phyloP scores from a whole-genome alignment of 2,888 invertebrate genomes.

The Cephus pulcher region DNA sequence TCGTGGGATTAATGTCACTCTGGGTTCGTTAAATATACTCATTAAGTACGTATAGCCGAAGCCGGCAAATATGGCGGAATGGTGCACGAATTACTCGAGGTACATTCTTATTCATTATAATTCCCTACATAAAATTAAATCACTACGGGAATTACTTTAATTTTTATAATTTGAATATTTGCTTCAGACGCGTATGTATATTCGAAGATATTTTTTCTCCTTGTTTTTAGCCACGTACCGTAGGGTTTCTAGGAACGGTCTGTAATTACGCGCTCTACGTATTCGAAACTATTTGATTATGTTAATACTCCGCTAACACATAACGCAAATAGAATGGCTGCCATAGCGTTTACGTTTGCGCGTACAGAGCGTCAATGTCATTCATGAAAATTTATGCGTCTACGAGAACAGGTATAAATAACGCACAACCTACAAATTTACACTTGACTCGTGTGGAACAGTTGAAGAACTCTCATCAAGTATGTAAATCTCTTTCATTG shows the following conservation, averaged over 20 bases:
- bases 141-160: neutral
- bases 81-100: neutral
- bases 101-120: neutral
- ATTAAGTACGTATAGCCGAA: too few relatives aligned
- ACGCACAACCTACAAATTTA: conserved; percentile 2
- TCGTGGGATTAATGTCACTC: too few relatives aligned
- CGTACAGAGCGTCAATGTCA: conserved; percentile 11
- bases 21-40: too few relatives aligned
- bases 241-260: neutral
- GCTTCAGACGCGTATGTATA: neutral
- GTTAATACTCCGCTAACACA: conserved; percentile 33
- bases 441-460: neutral
- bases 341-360: conserved; percentile 4
- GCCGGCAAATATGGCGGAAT: too few relatives aligned
- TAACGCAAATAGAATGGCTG: conserved; percentile 25
- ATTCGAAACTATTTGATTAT: conserved; percentile 30
- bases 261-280: neutral
- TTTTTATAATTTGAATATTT: neutral
- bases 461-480: neutral
- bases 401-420: neutral
- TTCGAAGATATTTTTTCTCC: neutral
- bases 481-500: neutral
- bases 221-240: neutral
- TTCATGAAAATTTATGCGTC: conserved; percentile 1
- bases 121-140: neutral